Evolutionary conservation across 2,113 vertebrate genomes (phyloP).

Genomic region (Cheirogaleus medius): DNA sequence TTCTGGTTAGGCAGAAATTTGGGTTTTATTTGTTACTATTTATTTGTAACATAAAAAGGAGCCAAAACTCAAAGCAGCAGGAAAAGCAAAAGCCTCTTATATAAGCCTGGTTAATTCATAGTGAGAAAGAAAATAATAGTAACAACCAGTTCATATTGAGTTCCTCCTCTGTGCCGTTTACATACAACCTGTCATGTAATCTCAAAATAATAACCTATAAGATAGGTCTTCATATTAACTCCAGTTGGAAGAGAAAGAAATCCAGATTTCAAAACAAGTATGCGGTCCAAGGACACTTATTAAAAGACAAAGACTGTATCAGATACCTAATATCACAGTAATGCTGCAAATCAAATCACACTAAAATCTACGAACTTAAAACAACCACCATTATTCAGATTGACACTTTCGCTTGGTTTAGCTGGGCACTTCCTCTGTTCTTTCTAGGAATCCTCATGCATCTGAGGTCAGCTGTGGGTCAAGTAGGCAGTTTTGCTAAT

Average conservation of each 20-base stretch:
- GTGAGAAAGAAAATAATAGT: background rate
- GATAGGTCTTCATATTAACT: background rate
- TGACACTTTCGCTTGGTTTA: background rate
- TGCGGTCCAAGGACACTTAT: background rate
- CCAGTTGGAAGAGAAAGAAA: background rate
- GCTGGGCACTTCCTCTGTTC: background rate
- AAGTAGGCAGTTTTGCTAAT: background rate
- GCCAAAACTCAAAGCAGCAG: background rate
- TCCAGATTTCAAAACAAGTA: background rate
- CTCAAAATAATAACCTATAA: background rate
- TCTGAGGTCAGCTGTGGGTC: background rate
- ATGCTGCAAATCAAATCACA: background rate
- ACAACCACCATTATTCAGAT: background rate
- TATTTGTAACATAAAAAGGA: background rate
- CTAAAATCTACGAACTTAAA: background rate
- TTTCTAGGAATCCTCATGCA: background rate
- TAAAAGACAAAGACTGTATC: background rate
- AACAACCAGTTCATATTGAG: background rate
- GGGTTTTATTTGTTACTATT: background rate
- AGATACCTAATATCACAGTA: background rate
- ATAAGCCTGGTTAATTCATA: background rate
- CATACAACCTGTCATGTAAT: background rate
- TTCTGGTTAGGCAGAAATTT: background rate
- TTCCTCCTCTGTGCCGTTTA: background rate
- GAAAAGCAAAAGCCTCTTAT: background rate